Evolutionary conservation across 2,113 vertebrate species (phyloP), one percentile per base, ranked within the genome.

Genomic region (Urocolius indicus): DNA sequence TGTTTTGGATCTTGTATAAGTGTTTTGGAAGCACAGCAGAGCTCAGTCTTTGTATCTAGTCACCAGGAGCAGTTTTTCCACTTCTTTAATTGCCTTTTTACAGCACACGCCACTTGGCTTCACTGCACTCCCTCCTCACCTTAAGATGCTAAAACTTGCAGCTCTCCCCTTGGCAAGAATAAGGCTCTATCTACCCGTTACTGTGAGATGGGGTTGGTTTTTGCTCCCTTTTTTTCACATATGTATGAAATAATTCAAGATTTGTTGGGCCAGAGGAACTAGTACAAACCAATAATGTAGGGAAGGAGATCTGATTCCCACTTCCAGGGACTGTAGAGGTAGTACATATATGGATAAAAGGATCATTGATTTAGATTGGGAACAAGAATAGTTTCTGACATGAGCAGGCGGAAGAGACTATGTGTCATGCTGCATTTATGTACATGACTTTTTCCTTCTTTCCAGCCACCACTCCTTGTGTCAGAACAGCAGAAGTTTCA

Each of bases 401-500:
- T 10, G 9, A 65, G 13, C 43, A 36, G 30, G 13, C 27, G 57
- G 41, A 10, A 68, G 13, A 76, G 16, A 54, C 10, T 32, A 10
- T 14, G 36, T 72, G 15, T 2, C 52, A 61, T 0, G 0, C 34
- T 58, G 7, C 6, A 6, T 48, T 83, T 65, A 12, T 4, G 8
- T 27, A 22, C 15, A 5, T 7, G 41, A 52, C 21, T 62, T 79
- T 68, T 62, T 30, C n/a, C 5, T 13, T 83, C 84, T 32, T 49
- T 5, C 11, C 30, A 49, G 27, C 36, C 55, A 46, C 59, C 41
- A 23, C 16, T 26, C 16, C 3, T 5, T 49, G 13, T 61, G 24
- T 86, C 55, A 63, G 48, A 84, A 91, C 5, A 74, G 30, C 36
- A 84, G 30, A 73, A 54, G 6, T 87, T 91, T 89, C 23, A 65